Base-by-base conservation (phyloP, 92 coral and sea anemone species). In the Phenganax subtilis region DNA sequence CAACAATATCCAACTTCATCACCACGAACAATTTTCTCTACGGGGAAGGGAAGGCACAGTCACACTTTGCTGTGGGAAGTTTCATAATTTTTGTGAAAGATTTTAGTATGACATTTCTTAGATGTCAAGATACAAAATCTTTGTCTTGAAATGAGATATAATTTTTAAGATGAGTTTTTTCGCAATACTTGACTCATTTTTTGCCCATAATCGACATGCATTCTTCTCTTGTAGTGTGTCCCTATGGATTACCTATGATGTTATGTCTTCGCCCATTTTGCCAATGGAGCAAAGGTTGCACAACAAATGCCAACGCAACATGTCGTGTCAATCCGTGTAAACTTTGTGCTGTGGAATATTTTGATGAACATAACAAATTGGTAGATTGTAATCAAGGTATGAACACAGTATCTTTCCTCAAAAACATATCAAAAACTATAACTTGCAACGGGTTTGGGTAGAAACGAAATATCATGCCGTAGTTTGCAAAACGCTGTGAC, bases 301-400 rank as follows among this genome's bases (percentile, higher is more conserved):
- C 97, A 8, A 81, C 91, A 31, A 83, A 90, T 71, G 91, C 97
- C 10, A 72, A 87, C 3, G 98, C 98, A 20, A 87, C 54, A 53
- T 93, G 98, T 85, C 86, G 89, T 8, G 91, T 93, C 55, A 93
- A 91, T 84, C 91, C 97, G 6, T 93, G 98, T 75, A 90, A 87
- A 12, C 80, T 86, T 56, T 93, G 98, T 71, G 89, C 85, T 54
- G 94, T 91, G 3, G 98, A 93, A 88, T 93, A 88, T 81, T 75
- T 87, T 54, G 97, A 90, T 71, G 88, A 87, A 76, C 76, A 68
- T 57, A 82, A 82, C 30, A 88, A 72, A 47, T 59, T 87, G 75
- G 88, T 88, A 1, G 87, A 93, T 69, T 93, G 98, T 83, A 56
- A 62, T 29, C 85, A 91, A 84, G 96, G 97, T 92, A 71, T 14